A percentile compares a stretch with the other conserved stretches of the same genome.
These are phyloP conservation scores for Aegotheles bennettii DNA, from an alignment of 2,113 vertebrate species.

Conservation along the genomic window DNA sequence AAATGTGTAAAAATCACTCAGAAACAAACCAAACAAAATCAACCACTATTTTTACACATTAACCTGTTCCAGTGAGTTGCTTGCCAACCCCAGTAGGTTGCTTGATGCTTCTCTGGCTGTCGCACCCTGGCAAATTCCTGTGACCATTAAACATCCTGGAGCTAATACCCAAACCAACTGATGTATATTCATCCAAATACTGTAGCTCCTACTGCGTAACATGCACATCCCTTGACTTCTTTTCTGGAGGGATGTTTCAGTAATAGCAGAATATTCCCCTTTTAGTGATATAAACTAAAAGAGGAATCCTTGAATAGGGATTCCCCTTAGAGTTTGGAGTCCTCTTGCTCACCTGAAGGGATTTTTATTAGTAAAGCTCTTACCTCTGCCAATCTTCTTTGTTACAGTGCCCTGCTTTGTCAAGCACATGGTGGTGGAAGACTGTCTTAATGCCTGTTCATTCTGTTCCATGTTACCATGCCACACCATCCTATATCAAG, in stretches of 20 bases:
- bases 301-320: not conserved
- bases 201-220: not conserved
- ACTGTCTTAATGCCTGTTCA: not conserved
- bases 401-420: not conserved
- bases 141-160: not conserved
- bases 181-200: not conserved
- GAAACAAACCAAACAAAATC: not conserved
- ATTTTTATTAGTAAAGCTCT: not conserved
- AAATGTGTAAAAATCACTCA: not conserved
- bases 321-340: not conserved
- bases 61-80: not conserved
- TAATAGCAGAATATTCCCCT: not conserved
- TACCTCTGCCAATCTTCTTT: not conserved
- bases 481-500: not conserved
- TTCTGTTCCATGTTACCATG: not conserved
- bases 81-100: not conserved
- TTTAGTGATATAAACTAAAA: not conserved
- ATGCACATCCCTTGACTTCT: not conserved
- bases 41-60: not conserved
- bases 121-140: not conserved
- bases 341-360: not conserved
- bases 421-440: not conserved
- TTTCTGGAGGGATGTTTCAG: not conserved
- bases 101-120: not conserved
- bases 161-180: not conserved